Conservation (phyloP, 2,113 vertebrate genomes). For the Grammomys surdaster region DNA sequence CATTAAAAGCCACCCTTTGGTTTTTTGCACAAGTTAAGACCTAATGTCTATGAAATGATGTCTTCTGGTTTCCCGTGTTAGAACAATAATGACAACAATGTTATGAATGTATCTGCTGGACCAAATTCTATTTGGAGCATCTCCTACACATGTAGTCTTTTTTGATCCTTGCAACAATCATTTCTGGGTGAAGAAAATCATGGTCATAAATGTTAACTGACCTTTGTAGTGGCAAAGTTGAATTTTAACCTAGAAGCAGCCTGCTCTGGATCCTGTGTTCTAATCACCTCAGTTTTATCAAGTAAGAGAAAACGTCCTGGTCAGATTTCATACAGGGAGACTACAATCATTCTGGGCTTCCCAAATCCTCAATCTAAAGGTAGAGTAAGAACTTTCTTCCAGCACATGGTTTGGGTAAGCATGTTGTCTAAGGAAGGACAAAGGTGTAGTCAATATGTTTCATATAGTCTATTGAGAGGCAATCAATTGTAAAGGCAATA, state of each 20-base stretch:
- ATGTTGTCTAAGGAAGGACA: background rate
- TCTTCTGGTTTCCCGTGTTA: background rate
- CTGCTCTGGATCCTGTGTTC: background rate
- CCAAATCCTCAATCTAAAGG: background rate
- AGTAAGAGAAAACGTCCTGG: background rate
- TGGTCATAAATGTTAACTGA: background rate
- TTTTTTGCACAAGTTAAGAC: background rate
- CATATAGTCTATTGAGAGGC: background rate
- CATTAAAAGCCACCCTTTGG: background rate
- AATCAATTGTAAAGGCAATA: background rate
- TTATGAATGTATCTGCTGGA: background rate
- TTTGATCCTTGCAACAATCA: background rate
- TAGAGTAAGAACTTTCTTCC: background rate
- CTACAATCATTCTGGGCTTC: background rate
- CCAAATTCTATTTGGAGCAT: constrained; percentile 22
- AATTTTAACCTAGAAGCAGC: background rate
- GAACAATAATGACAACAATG: background rate
- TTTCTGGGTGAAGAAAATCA: background rate
- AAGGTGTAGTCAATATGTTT: background rate
- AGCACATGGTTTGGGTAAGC: background rate
- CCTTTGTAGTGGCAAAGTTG: background rate
- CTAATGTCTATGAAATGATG: background rate
- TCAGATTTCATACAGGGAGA: background rate
- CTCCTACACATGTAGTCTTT: background rate
- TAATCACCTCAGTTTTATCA: background rate